phyloP scores from a whole-genome alignment of 2,797 vertebrate genomes.

The Leptodactylus fallax region DNA sequence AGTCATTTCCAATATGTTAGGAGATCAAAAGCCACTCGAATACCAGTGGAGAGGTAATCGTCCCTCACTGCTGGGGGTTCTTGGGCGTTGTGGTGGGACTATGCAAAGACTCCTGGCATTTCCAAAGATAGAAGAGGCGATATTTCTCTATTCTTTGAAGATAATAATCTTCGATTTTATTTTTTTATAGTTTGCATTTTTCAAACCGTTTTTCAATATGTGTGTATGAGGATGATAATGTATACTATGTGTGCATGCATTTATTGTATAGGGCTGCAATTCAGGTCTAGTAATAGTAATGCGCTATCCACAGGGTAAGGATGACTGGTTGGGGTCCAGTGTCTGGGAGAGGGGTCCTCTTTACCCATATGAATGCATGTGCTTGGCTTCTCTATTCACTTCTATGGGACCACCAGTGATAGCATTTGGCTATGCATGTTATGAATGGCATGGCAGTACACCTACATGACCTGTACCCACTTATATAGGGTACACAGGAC shows the following conservation, averaged over 20 bases:
- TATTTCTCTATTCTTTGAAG: slow-evolving; percentile 98
- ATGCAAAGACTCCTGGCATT: slow-evolving; percentile 96
- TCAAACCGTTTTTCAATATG: not conserved
- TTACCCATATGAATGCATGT: too few relatives aligned
- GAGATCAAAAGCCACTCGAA: slow-evolving; percentile 83
- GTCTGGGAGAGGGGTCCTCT: too few relatives aligned
- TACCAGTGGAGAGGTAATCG: slow-evolving; percentile 83
- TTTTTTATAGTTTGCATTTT: slow-evolving; percentile 34
- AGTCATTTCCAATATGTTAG: slow-evolving; percentile 92
- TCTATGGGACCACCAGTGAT: too few relatives aligned
- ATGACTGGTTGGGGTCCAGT: too few relatives aligned
- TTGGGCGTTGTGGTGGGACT: slow-evolving; percentile 83
- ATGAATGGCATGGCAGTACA: too few relatives aligned
- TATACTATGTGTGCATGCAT: not conserved
- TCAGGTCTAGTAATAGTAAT: not conserved
- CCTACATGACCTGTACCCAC: too few relatives aligned
- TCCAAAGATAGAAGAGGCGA: slow-evolving; percentile 92
- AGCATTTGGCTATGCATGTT: too few relatives aligned
- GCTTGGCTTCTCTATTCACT: too few relatives aligned
- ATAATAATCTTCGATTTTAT: slow-evolving; percentile 89
- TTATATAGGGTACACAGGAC: too few relatives aligned
- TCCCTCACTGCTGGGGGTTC: slow-evolving; percentile 86
- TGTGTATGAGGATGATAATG: not conserved
- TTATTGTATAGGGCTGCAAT: not conserved
- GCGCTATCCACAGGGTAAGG: not conserved